phyloP scores from a whole-genome alignment of 1,140 invertebrate species.

The Lasioglossum albipes region DNA sequence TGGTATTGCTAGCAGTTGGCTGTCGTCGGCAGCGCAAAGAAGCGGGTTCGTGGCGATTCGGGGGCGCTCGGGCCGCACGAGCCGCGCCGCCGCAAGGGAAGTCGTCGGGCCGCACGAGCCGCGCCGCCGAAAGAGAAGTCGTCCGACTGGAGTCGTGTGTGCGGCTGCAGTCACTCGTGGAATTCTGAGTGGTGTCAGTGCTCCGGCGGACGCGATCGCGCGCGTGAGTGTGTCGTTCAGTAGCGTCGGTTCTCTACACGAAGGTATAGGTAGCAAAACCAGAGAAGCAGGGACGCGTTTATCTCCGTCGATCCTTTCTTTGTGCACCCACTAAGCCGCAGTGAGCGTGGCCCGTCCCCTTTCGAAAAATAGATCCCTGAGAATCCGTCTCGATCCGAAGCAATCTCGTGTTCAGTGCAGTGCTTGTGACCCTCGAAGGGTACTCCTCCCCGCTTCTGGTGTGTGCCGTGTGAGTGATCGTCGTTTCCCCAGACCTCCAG shows the following conservation, averaged over 20 bases:
- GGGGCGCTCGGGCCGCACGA: constrained; percentile 41
- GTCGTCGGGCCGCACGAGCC: constrained; percentile 42
- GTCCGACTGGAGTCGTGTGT: constrained; percentile 40
- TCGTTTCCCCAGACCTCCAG: background rate
- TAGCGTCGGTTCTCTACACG: background rate
- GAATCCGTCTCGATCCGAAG: background rate
- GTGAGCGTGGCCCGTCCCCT: too few relatives aligned
- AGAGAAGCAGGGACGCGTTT: background rate
- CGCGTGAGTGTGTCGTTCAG: constrained; percentile 22
- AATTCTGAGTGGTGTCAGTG: constrained; percentile 58
- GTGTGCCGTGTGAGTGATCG: background rate
- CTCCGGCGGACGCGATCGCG: constrained; percentile 58
- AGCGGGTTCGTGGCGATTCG: constrained; percentile 50
- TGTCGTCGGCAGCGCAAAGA: constrained; percentile 4
- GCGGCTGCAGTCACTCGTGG: constrained; percentile 53
- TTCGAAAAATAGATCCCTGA: too few relatives aligned
- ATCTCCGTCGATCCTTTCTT: background rate
- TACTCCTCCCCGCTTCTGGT: too few relatives aligned
- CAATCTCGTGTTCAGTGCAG: background rate
- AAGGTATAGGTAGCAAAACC: too few relatives aligned
- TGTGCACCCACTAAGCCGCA: too few relatives aligned
- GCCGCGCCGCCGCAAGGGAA: constrained; percentile 46
- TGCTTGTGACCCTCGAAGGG: background rate
- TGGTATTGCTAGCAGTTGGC: constrained; percentile 31
- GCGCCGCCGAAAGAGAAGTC: constrained; percentile 49